Conservation (phyloP, 2,888 invertebrate species). For the Chorisops tibialis region DNA sequence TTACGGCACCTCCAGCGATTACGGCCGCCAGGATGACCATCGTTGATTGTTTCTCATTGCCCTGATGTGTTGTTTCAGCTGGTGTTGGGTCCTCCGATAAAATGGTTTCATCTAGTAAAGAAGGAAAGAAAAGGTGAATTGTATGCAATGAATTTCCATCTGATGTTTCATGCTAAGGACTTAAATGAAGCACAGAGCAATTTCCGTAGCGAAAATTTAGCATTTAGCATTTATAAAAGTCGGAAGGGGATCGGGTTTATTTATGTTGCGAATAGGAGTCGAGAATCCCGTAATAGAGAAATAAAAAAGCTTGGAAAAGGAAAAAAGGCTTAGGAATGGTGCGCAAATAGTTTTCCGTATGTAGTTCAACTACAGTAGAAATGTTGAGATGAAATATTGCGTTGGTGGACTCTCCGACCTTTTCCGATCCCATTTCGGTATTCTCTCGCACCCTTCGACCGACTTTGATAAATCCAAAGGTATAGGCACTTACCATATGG, state of each 20-base stretch:
- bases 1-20: conserved; percentile 51
- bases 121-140: conserved; percentile 9
- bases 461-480: no score
- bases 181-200: not conserved
- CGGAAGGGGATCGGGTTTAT: not conserved
- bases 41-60: conserved; percentile 50
- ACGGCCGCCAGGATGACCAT: conserved; percentile 51
- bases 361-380: no score
- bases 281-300: no score
- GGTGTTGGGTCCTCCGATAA: conserved; percentile 53
- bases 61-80: conserved; percentile 53
- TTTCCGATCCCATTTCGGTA: no score
- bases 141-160: conserved; percentile 1
- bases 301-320: not conserved
- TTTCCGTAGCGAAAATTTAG: not conserved
- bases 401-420: no score
- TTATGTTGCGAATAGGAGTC: not conserved
- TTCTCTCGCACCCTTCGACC: no score
- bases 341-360: no score
- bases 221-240: conserved; percentile 10
- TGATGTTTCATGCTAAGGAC: not conserved
- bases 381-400: no score
- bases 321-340: no score
- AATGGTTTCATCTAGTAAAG: conserved; percentile 49
- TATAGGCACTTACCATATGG: conserved; percentile 50